These are phyloP conservation scores for Anniella stebbinsi DNA, from an alignment of 2,797 vertebrate species.

Conservation along the genomic window DNA sequence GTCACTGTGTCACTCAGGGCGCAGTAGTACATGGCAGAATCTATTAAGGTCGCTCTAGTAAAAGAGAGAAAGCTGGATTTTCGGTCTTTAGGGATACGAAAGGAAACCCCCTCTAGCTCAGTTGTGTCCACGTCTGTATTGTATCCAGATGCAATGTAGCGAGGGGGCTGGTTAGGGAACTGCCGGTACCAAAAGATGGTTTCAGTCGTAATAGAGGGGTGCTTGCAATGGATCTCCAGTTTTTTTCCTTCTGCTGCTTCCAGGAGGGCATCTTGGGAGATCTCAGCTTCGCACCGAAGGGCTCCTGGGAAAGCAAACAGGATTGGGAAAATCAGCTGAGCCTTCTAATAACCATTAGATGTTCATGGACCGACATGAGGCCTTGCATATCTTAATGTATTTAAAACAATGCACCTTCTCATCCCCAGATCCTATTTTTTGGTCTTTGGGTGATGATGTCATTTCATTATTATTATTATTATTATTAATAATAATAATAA, in stretches of 20 bases:
- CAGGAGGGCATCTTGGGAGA: neutral
- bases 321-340: neutral
- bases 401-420: neutral
- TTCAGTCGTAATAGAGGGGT: neutral
- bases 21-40: too few species aligned
- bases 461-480: neutral
- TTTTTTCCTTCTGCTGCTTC: neutral
- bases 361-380: neutral
- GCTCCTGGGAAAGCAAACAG: neutral
- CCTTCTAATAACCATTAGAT: neutral
- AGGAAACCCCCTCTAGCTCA: neutral
- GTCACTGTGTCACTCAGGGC: too few species aligned
- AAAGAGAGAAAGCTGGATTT: too few species aligned
- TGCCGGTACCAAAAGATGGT: conserved; percentile 44
- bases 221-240: neutral
- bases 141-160: neutral
- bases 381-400: neutral
- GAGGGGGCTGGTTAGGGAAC: conserved; percentile 24
- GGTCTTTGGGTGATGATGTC: too few species aligned
- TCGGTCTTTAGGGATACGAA: neutral
- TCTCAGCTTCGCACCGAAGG: neutral
- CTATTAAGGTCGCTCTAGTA: too few species aligned
- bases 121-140: neutral
- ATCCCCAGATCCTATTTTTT: neutral
- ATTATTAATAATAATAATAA: too few species aligned